These are phyloP conservation scores for Diploscapter pachys DNA, from an alignment of 1,140 invertebrate species.

Conservation along the genomic window DNA sequence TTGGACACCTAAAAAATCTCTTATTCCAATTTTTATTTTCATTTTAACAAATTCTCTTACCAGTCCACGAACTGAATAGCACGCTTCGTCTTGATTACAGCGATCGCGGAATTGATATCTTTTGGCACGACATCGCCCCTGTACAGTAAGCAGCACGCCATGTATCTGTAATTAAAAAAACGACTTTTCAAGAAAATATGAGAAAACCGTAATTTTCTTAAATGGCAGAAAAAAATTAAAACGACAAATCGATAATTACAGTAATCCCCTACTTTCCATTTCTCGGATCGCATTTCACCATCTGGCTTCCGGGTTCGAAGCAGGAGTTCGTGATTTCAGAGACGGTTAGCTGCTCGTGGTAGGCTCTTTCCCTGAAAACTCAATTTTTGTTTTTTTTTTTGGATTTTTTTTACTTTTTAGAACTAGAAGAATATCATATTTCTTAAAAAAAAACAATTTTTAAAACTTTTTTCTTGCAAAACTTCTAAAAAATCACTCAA, in stretches of 20 bases:
- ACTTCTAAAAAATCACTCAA: background rate
- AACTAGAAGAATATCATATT: background rate
- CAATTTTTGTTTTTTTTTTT: no score
- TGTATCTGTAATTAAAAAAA: constrained; percentile 52
- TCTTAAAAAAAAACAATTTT: background rate
- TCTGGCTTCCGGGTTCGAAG: constrained; percentile 78
- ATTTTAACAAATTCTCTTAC: background rate
- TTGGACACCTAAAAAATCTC: constrained; percentile 46
- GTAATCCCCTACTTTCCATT: constrained; percentile 57
- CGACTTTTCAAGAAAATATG: no score
- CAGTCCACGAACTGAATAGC: constrained; percentile 51
- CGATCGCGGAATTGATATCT: constrained; percentile 53
- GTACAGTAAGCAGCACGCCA: constrained; percentile 82
- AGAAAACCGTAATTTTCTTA: no score
- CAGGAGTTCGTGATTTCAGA: constrained; percentile 77
- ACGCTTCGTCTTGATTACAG: constrained; percentile 61
- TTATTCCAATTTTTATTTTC: no score
- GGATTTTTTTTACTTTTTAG: no score
- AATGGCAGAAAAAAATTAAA: no score
- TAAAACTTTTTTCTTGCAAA: no score
- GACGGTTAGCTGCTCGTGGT: constrained; percentile 74
- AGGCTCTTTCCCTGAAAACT: constrained; percentile 64
- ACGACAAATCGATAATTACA: no score
- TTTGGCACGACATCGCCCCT: constrained; percentile 75
- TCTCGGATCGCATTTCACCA: constrained; percentile 70